Percentiles rank a stretch among this genome's conserved stretches.
Conservation (phyloP, 1,140 invertebrate genomes). For the Platorchestia sp. region DNA sequence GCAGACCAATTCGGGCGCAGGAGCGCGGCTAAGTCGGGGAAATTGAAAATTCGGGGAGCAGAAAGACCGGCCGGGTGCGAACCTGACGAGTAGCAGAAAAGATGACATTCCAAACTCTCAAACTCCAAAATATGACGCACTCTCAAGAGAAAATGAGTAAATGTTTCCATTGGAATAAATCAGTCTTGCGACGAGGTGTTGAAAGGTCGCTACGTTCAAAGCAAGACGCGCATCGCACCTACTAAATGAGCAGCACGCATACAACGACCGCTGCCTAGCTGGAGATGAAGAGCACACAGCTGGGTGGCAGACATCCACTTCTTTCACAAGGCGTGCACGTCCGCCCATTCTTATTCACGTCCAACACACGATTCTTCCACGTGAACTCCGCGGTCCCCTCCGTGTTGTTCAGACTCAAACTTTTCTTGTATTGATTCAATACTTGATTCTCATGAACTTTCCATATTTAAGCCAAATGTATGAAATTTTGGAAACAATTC, state of each 20-base stretch:
- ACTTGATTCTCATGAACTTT: too few relatives aligned
- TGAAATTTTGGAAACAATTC: too few relatives aligned
- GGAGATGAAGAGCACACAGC: background rate
- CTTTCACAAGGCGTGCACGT: background rate
- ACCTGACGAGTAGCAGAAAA: background rate
- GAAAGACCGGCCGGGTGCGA: background rate
- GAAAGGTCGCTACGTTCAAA: background rate
- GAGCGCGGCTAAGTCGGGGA: background rate
- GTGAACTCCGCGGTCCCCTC: too few relatives aligned
- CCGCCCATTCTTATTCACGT: background rate
- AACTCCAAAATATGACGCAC: background rate
- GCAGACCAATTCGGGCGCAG: background rate
- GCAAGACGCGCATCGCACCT: background rate
- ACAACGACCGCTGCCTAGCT: background rate
- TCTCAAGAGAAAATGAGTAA: background rate
- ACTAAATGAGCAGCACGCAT: background rate
- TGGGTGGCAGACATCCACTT: background rate
- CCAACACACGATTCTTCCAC: background rate
- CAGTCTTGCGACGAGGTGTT: background rate
- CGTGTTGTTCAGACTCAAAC: too few relatives aligned
- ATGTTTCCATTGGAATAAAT: background rate
- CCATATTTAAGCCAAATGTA: too few relatives aligned
- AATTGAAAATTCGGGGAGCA: background rate
- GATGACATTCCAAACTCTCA: background rate
- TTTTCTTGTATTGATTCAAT: too few relatives aligned